Conservation (phyloP, 2,797 vertebrate species). For the Decapterus maruadsi region DNA sequence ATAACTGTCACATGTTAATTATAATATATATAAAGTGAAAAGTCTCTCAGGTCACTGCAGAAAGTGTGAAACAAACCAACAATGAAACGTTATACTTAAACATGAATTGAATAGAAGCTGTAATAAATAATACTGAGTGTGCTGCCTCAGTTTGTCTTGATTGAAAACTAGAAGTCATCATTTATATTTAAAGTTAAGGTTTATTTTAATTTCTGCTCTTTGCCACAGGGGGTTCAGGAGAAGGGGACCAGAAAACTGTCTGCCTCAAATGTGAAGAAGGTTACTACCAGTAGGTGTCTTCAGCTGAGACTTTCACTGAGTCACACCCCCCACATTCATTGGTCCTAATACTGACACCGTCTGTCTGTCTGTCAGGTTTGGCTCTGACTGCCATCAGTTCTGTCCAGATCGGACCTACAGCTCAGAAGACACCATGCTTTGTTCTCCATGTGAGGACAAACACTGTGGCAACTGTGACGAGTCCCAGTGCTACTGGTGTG, state of each 20-base stretch:
- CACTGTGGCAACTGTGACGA: conserved; percentile 88
- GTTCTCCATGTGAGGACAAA: conserved; percentile 80
- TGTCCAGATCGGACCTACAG: conserved; percentile 91
- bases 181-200: neutral
- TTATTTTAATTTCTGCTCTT: conserved; percentile 50
- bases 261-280: conserved; percentile 87
- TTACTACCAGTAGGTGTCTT: conserved; percentile 89
- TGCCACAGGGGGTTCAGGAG: conserved; percentile 84
- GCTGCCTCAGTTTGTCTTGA: neutral
- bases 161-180: neutral
- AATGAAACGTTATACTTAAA: neutral
- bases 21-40: neutral
- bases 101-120: neutral
- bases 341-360: neutral
- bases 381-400: conserved; percentile 82
- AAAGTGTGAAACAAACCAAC: neutral
- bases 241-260: conserved; percentile 46
- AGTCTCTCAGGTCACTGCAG: neutral
- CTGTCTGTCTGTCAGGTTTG: conserved; percentile 80
- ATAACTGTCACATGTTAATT: neutral
- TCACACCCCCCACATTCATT: neutral
- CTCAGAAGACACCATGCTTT: conserved; percentile 72
- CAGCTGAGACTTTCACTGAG: neutral
- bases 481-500: conserved; percentile 88
- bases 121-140: neutral